Evolutionary conservation across 2,888 invertebrate genomes (phyloP).

Genomic region (Neoitamus cyanurus): DNA sequence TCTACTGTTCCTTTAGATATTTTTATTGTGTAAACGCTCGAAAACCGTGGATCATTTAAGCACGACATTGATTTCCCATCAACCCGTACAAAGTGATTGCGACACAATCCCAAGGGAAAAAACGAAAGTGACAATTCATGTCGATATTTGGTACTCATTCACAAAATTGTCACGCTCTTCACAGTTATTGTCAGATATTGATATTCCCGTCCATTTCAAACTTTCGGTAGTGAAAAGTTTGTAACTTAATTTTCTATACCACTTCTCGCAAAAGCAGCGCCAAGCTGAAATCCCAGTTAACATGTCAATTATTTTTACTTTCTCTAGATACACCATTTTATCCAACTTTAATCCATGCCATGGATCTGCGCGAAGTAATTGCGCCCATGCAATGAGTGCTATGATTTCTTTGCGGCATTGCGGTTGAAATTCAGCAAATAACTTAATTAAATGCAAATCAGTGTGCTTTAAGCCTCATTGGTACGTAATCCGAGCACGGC

Average conservation of each 20-base stretch:
- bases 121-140: background rate
- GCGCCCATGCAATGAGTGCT: background rate
- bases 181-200: background rate
- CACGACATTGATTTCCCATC: background rate
- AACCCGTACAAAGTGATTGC: background rate
- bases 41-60: too few relatives aligned
- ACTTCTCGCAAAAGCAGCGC: background rate
- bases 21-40: too few relatives aligned
- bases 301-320: background rate
- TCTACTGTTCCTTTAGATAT: too few relatives aligned
- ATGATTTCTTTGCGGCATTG: background rate
- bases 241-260: background rate
- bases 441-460: conserved; percentile 18
- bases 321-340: background rate
- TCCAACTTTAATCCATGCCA: background rate
- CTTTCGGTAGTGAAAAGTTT: background rate
- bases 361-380: background rate
- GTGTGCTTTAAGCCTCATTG: background rate
- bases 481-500: background rate
- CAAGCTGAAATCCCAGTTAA: background rate
- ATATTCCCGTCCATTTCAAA: background rate
- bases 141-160: background rate
- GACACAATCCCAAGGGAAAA: background rate
- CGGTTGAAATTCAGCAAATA: background rate
- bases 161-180: background rate